Percentiles rank a stretch among this genome's conserved stretches.
phyloP scores from a whole-genome alignment of 1,140 invertebrate species.

The Ostrea denselamellosa region DNA sequence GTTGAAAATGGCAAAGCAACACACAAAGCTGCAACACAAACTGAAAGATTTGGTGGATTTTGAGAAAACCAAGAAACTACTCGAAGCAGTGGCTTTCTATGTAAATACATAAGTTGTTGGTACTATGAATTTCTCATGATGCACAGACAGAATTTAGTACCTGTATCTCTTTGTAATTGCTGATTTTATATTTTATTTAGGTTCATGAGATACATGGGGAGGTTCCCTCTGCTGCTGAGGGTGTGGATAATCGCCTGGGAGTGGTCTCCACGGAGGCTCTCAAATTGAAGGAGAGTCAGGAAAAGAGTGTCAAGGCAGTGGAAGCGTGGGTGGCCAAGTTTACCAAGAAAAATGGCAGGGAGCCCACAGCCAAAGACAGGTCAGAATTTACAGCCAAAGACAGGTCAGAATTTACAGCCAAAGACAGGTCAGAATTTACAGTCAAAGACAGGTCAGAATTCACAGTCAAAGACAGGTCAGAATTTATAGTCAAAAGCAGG shows the following conservation, averaged over 20 bases:
- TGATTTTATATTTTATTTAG: conserved; percentile 49
- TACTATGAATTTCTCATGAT: too few relatives aligned
- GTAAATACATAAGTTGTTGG: conserved; percentile 47
- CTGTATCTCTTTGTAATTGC: background rate
- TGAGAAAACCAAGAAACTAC: conserved; percentile 59
- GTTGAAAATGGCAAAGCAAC: conserved; percentile 64
- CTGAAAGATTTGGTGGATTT: conserved; percentile 57
- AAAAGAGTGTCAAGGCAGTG: conserved; percentile 74
- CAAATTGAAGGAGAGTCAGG: conserved; percentile 72
- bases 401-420: conserved; percentile 58
- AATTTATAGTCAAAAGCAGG: too few relatives aligned
- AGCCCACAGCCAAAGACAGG: conserved; percentile 66
- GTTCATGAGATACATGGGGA: conserved; percentile 68
- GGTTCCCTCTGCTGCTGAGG: conserved; percentile 61
- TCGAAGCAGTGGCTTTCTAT: conserved; percentile 62
- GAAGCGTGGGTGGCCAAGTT: conserved; percentile 72
- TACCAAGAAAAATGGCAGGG: conserved; percentile 64
- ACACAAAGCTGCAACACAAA: conserved; percentile 61
- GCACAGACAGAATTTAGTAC: too few relatives aligned
- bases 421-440: conserved; percentile 62
- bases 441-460: too few relatives aligned
- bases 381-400: conserved; percentile 55
- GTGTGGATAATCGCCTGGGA: conserved; percentile 61
- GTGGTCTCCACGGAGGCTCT: conserved; percentile 67
- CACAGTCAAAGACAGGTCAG: conserved; percentile 64